phyloP scores from a whole-genome alignment of 2,888 invertebrate species.

The Cosmopolites sordidus region DNA sequence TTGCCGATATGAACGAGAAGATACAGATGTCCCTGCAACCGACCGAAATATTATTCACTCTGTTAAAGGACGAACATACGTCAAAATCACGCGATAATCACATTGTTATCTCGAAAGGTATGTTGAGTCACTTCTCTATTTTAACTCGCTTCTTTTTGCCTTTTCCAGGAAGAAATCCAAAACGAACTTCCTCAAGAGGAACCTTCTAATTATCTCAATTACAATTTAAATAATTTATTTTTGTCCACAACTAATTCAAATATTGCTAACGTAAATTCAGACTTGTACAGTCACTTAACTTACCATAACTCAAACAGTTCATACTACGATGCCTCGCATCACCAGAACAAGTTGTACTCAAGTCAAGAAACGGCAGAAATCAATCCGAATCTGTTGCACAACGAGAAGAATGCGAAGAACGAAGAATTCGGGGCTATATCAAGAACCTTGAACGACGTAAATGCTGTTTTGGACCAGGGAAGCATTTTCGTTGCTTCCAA shows the following conservation, averaged over 20 bases:
- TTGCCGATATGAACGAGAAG: neutral
- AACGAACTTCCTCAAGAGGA: constrained; percentile 8
- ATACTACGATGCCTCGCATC: neutral
- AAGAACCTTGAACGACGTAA: neutral
- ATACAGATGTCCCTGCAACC: neutral
- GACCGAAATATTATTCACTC: neutral
- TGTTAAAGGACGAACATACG: neutral
- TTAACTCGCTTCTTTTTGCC: neutral
- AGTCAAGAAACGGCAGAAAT: constrained; percentile 4
- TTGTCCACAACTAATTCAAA: constrained; percentile 2
- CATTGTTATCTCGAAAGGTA: neutral
- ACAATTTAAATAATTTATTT: constrained; percentile 9
- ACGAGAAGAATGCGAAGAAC: neutral
- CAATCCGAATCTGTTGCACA: constrained; percentile 6
- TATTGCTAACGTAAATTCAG: neutral
- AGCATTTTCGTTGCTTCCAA: neutral
- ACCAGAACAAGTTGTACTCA: too few species aligned
- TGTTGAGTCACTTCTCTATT: neutral
- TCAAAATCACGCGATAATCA: too few species aligned
- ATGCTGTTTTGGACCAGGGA: neutral
- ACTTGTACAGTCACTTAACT: neutral
- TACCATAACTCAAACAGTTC: neutral
- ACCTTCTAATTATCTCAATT: constrained; percentile 6
- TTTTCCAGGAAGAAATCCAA: constrained; percentile 4
- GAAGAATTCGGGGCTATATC: constrained; percentile 2